A percentile compares a stretch with the other conserved stretches of the same genome.
phyloP scores from a whole-genome alignment of 2,113 vertebrate genomes.

The Macaca fascicularis region DNA sequence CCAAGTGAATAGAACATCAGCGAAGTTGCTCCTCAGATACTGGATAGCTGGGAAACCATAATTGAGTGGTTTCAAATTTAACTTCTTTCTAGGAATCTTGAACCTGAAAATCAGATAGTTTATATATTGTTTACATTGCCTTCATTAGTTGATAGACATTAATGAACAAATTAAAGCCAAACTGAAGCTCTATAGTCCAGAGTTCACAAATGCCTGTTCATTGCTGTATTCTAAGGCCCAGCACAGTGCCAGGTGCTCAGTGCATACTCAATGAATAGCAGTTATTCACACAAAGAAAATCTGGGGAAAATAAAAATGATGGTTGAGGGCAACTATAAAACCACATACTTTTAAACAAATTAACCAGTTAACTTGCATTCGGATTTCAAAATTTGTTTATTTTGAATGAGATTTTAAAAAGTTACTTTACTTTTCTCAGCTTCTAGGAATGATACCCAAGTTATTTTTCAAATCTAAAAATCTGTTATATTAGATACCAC shows the following conservation, averaged over 20 bases:
- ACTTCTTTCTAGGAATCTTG: neutral
- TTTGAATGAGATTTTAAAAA: neutral
- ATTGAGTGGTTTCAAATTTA: neutral
- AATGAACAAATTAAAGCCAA: neutral
- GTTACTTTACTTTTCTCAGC: neutral
- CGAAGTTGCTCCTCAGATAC: neutral
- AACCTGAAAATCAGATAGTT: neutral
- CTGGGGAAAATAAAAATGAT: neutral
- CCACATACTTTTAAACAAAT: neutral
- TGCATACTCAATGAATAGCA: neutral
- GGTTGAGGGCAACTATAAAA: neutral
- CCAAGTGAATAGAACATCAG: neutral
- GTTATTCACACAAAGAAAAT: neutral
- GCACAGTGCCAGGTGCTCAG: neutral
- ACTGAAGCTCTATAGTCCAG: neutral
- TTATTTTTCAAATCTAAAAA: neutral
- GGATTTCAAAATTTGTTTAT: neutral
- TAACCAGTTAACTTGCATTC: neutral
- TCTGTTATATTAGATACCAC: neutral
- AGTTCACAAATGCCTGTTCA: neutral
- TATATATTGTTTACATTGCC: neutral
- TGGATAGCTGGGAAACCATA: neutral
- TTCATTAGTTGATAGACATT: neutral
- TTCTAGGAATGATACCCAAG: neutral
- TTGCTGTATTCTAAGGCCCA: neutral